Base-by-base conservation (phyloP, 2,797 vertebrate species). In the Protosalanx chinensis region DNA sequence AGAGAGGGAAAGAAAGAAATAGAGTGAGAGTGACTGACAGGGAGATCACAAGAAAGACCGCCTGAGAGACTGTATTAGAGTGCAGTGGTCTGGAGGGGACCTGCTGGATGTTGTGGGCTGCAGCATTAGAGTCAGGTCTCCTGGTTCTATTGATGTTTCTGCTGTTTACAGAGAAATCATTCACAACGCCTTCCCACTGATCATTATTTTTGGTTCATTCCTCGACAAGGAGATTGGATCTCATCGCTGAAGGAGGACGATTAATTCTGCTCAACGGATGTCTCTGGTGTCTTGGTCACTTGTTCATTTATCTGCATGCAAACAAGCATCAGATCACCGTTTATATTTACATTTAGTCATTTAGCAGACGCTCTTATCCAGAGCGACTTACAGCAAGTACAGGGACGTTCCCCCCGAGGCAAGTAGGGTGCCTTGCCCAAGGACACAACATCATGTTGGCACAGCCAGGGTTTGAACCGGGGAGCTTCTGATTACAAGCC, bases 31-130 rank as follows among this genome's bases (percentile, higher is more conserved):
- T 12, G 41, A 46, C 8, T 8, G 12, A 46, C 41, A 46, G 41
- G 10, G 41, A 46, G 63, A 74, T 4, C 0, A 1, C 69, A 20
- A 73, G 13, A 71, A 10, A 58, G 32, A 71, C 32, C 72, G 56
- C 37, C 67, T 56, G 70, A 49, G 6, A 71, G 58, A 61, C 10
- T 8, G 3, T 13, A 66, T 7, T 51, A 12, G 30, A 61, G 71
- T 59, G 41, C 69, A 64, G 18, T 60, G 67, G 71, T 68, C 76
- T 62, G 72, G 56, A 71, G 49, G 63, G n/a, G 12, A 68, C 30
- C 63, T 72, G 80, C 79, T 85, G 82, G 78, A 79, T 76, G 73
- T 74, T 32, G 62, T 74, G 64, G 32, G 75, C 72, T 72, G 32
- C 20, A 15, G 35, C 69, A 29, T 29, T 30, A 27, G 20, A 70